Evolutionary conservation across 2,797 vertebrate genomes (phyloP).

Genomic region (Acipenser oxyrinchus): DNA sequence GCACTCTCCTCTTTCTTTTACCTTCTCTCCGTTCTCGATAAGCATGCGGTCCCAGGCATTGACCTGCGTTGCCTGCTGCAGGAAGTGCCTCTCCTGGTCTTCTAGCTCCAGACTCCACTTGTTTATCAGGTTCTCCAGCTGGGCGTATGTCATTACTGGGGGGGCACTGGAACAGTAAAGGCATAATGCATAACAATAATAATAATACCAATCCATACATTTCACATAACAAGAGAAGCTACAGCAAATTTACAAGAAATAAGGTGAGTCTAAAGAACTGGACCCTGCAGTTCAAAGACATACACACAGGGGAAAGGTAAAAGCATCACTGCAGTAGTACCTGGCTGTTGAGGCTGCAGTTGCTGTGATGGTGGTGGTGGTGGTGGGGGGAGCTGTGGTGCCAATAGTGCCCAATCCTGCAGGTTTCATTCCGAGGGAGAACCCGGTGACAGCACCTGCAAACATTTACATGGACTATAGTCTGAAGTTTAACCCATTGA

Average conservation of each 20-base stretch:
- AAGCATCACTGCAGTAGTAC: slow-evolving; percentile 11
- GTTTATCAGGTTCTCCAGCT: slow-evolving; percentile 90
- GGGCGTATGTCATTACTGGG: slow-evolving; percentile 83
- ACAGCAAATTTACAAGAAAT: too few relatives aligned
- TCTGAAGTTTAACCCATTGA: too few relatives aligned
- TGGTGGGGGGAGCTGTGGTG: slow-evolving; percentile 15
- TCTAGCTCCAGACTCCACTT: slow-evolving; percentile 97
- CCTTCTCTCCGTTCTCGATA: slow-evolving; percentile 90
- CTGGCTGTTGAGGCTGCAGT: slow-evolving; percentile 23
- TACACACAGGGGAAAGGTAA: neutral
- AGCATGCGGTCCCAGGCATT: slow-evolving; percentile 89
- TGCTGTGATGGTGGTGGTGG: slow-evolving; percentile 13
- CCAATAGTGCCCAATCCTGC: slow-evolving; percentile 7
- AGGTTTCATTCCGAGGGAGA: slow-evolving; percentile 53
- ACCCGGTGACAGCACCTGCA: slow-evolving; percentile 29
- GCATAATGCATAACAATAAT: neutral
- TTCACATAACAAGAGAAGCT: neutral
- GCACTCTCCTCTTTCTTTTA: slow-evolving; percentile 16
- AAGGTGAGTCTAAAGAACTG: neutral
- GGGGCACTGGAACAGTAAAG: slow-evolving; percentile 32
- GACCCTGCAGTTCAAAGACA: neutral
- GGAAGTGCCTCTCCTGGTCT: slow-evolving; percentile 92
- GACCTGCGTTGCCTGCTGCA: slow-evolving; percentile 92
- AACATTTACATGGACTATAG: too few relatives aligned
- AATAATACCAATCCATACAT: slow-evolving; percentile 9